Conservation (phyloP, 2,888 invertebrate genomes). For the Therioaphis trifolii region DNA sequence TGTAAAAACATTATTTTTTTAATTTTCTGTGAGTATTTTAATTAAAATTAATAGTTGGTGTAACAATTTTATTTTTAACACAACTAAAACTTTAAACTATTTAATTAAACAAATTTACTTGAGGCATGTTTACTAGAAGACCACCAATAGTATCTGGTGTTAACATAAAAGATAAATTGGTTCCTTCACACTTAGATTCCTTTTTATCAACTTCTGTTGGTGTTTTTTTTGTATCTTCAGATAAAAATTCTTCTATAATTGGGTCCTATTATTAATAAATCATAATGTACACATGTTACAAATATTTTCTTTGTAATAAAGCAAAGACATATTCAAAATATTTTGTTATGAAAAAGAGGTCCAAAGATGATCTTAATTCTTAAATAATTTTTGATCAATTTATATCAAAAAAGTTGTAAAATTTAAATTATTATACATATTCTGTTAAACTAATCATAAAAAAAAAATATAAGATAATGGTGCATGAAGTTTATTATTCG, state of each 20-base stretch:
- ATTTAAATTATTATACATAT: too few relatives aligned
- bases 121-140: constrained; percentile 91
- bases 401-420: too few relatives aligned
- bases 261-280: constrained; percentile 69
- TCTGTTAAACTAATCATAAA: too few relatives aligned
- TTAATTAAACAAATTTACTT: constrained; percentile 72
- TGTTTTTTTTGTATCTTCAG: constrained; percentile 77
- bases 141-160: constrained; percentile 81
- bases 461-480: too few relatives aligned
- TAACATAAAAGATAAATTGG: constrained; percentile 71
- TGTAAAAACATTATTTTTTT: constrained; percentile 32
- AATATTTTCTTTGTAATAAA: neutral
- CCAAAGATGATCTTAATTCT: too few relatives aligned
- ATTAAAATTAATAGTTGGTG: neutral
- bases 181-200: constrained; percentile 64
- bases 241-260: constrained; percentile 76
- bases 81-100: constrained; percentile 12
- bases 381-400: too few relatives aligned
- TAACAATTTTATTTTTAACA: neutral
- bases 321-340: too few relatives aligned
- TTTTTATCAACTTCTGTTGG: constrained; percentile 80
- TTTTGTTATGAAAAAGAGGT: too few relatives aligned
- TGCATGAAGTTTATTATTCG: too few relatives aligned
- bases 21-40: too few relatives aligned
- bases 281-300: neutral